Conservation (phyloP, 2,113 vertebrate species). For the Balaeniceps rex region DNA sequence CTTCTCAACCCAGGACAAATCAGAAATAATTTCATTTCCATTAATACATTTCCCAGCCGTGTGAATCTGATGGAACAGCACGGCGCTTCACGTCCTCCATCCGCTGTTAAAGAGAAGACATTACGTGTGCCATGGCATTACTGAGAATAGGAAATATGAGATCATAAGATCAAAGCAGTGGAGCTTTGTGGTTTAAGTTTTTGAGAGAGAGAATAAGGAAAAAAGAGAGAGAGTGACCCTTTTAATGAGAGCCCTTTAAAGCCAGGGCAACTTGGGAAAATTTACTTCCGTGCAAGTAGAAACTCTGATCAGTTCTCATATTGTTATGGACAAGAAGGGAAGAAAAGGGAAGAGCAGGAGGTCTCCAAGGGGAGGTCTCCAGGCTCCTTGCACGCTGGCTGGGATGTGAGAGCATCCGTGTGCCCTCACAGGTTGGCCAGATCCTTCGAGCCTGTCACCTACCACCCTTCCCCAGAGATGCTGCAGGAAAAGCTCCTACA, state of each 20-base stretch:
- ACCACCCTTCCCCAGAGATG: background rate
- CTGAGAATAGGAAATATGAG: background rate
- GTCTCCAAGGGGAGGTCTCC: background rate
- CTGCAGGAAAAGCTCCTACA: background rate
- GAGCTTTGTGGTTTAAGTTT: background rate
- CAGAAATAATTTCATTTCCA: background rate
- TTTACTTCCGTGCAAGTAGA: background rate
- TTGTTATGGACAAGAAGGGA: background rate
- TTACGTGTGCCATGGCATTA: background rate
- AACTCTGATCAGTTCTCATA: background rate
- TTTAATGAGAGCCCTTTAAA: background rate
- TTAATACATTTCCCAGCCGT: background rate
- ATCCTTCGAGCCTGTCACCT: background rate
- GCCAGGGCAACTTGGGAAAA: background rate
- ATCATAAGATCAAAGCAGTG: background rate
- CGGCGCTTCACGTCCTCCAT: background rate
- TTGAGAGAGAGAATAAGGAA: background rate
- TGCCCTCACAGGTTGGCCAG: background rate
- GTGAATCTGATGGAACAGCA: background rate
- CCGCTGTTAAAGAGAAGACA: background rate
- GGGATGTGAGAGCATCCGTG: background rate
- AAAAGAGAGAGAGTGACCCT: background rate
- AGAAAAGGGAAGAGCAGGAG: background rate
- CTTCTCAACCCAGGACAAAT: background rate
- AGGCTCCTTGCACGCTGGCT: accelerated